Percentiles rank a stretch among this genome's conserved stretches.
Conservation (phyloP, 2,113 vertebrate genomes). For the Vicugna pacos region DNA sequence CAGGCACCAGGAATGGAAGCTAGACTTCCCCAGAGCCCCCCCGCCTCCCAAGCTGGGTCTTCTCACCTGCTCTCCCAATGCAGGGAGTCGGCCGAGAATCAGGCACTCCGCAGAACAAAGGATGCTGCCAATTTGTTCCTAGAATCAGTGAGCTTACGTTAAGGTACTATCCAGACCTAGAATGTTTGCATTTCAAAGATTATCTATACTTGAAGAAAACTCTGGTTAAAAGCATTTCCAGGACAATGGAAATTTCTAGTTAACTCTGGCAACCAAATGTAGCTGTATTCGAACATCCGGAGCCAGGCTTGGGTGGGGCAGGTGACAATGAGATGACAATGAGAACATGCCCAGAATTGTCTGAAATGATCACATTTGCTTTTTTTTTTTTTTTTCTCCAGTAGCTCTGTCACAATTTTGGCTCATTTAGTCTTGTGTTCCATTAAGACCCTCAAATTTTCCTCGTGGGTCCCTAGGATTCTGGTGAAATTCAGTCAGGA, state of each 20-base stretch:
- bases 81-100: background rate
- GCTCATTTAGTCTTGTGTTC: background rate
- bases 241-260: background rate
- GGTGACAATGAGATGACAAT: background rate
- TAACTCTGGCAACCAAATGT: background rate
- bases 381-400: background rate
- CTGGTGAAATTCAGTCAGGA: background rate
- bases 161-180: background rate
- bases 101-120: background rate
- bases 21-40: background rate
- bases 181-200: background rate
- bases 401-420: background rate
- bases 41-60: background rate
- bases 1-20: background rate
- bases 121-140: background rate
- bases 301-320: background rate
- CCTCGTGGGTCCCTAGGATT: background rate
- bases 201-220: background rate
- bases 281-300: background rate
- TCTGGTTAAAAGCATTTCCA: background rate
- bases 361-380: background rate
- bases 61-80: background rate
- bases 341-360: background rate
- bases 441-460: background rate
- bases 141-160: background rate